Evolutionary conservation across 2,797 vertebrate genomes (phyloP).

Genomic region (Xenops minutus): DNA sequence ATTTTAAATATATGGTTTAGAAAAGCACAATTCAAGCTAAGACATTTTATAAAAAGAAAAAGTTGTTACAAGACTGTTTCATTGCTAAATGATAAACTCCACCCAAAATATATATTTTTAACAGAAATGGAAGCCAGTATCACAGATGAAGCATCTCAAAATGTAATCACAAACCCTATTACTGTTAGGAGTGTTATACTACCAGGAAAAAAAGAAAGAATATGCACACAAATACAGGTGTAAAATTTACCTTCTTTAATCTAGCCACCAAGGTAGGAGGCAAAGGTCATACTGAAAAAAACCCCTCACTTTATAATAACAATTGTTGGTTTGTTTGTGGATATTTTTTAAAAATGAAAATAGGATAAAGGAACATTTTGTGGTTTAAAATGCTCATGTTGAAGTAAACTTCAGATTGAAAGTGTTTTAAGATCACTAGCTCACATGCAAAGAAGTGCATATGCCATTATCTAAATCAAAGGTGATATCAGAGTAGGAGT

Average conservation of each 20-base stretch:
- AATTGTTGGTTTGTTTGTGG: background rate
- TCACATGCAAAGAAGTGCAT: background rate
- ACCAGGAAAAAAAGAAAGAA: background rate
- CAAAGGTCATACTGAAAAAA: background rate
- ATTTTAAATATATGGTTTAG: background rate
- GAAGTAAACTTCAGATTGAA: background rate
- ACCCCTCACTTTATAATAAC: background rate
- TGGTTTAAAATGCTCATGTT: background rate
- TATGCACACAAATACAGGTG: background rate
- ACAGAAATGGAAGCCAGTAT: background rate
- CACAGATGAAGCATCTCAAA: background rate
- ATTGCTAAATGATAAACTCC: background rate
- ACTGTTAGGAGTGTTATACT: background rate
- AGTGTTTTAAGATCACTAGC: background rate
- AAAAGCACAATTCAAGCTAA: background rate
- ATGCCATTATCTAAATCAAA: background rate
- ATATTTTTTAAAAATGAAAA: background rate
- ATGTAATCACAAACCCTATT: conserved; percentile 1
- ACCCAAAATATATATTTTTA: conserved; percentile 1
- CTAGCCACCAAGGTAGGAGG: background rate
- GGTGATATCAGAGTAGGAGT: background rate
- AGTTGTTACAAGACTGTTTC: background rate
- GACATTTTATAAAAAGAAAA: background rate
- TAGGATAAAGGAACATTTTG: background rate
- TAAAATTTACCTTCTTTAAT: conserved; percentile 2